These are phyloP conservation scores for Rhagium mordax DNA, from an alignment of 2,888 invertebrate genomes.

Conservation along the genomic window DNA sequence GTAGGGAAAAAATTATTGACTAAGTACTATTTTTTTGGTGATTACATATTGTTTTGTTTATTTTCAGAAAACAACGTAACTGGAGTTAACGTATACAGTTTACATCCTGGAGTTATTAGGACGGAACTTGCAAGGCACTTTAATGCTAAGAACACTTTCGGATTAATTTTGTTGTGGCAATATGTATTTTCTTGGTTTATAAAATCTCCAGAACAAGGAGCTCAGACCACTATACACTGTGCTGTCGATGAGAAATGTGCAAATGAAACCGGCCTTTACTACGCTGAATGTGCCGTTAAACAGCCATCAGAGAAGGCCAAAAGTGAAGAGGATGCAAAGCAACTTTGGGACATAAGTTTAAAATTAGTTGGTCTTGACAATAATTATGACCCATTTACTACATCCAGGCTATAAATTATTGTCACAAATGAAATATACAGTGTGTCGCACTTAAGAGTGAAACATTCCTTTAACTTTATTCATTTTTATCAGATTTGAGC, in stretches of 20 bases:
- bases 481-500: too few species aligned
- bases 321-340: conserved; percentile 65
- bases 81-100: conserved; percentile 78
- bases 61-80: conserved; percentile 61
- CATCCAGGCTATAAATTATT: too few species aligned
- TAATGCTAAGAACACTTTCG: background rate
- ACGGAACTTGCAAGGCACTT: conserved; percentile 83
- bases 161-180: background rate
- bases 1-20: too few species aligned
- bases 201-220: conserved; percentile 71
- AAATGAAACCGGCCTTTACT: conserved; percentile 74
- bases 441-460: too few species aligned
- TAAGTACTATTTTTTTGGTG: too few species aligned
- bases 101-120: conserved; percentile 83
- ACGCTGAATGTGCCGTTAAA: conserved; percentile 74
- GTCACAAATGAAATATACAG: too few species aligned
- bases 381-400: too few species aligned
- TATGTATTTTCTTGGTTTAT: conserved; percentile 17
- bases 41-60: background rate
- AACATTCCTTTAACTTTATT: too few species aligned
- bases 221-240: conserved; percentile 80
- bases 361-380: too few species aligned
- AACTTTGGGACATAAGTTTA: too few species aligned
- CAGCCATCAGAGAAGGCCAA: conserved; percentile 71
- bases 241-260: conserved; percentile 60